Base-by-base conservation (phyloP, 2,888 invertebrate genomes). In the Tenthredo notha region DNA sequence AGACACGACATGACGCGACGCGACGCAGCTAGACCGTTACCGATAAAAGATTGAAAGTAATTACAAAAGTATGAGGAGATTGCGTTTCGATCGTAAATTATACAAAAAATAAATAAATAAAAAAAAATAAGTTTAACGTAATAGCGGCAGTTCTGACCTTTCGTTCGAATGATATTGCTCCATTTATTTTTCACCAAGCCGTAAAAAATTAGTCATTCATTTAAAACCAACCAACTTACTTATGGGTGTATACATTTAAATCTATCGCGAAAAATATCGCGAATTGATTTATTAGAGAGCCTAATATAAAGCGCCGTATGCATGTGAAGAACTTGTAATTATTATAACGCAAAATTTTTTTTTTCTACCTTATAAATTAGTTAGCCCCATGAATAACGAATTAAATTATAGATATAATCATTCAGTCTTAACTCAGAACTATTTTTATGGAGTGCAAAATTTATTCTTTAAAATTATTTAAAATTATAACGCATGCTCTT, bases 71-170 rank as follows among this genome's bases (percentile, higher is more conserved):
- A 54, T 54, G 9, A 47, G 25, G 6, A 77, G 50, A 54, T 50
- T 50, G 18, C n/a, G 29, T n/a, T 77, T 29, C 40, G 54, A 54
- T 77, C 50, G 29, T 77, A 54, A 77, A 77, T 77, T 29, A 77
- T 50, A 6, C 18, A 50, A 77, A 74, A 74, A 77, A n/a, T n/a
- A n/a, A n/a, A n/a, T n/a, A n/a, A n/a, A n/a, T n/a, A n/a, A n/a
- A n/a, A n/a, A n/a, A n/a, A n/a, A n/a, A n/a, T n/a, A n/a, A 50
- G 25, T 77, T 29, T 9, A 47, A 18, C 77, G 77, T 77, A 77
- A 77, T 77, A 77, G 77, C 47, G 9, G 29, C 77, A 77, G 25
- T 54, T 77, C 47, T 77, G 47, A 77, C 47, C 29, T 77, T 50
- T 77, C 29, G 33, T 54, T 77, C 50, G 29, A 50, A 50, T 18